Evolutionary conservation across 1,140 invertebrate genomes (phyloP).

Genomic region (Glomeris maerens): DNA sequence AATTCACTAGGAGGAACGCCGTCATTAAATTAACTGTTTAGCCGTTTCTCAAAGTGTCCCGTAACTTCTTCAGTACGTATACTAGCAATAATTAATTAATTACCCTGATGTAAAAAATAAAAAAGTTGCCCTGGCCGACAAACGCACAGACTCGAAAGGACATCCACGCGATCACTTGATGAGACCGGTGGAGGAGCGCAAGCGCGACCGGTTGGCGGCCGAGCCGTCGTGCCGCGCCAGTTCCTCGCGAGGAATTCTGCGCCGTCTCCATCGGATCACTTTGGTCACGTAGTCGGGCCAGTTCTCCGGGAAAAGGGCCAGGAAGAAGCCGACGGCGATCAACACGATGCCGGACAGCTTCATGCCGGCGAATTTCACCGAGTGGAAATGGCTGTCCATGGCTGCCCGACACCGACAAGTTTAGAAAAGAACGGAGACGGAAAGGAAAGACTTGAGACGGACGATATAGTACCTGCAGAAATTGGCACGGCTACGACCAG

Average conservation of each 20-base stretch:
- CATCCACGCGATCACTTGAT: slow-evolving; percentile 46
- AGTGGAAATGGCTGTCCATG: slow-evolving; percentile 69
- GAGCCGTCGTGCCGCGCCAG: slow-evolving; percentile 43
- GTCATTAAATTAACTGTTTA: no score
- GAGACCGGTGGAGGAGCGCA: slow-evolving; percentile 69
- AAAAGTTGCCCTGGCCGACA: no score
- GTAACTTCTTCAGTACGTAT: no score
- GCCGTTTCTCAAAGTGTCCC: no score
- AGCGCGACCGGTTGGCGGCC: slow-evolving; percentile 53
- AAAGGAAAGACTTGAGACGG: background rate
- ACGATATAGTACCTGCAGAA: slow-evolving; percentile 56
- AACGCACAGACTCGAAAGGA: no score
- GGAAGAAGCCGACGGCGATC: slow-evolving; percentile 75
- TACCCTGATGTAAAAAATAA: no score
- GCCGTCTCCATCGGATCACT: slow-evolving; percentile 62
- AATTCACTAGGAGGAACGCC: no score
- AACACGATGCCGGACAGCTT: slow-evolving; percentile 81
- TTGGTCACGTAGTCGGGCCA: slow-evolving; percentile 88
- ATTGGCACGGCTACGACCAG: slow-evolving; percentile 80
- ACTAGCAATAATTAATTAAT: no score
- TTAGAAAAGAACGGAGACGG: slow-evolving; percentile 18
- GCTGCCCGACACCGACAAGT: slow-evolving; percentile 41
- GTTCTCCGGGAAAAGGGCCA: slow-evolving; percentile 87
- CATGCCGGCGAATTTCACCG: slow-evolving; percentile 77
- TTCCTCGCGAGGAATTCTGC: slow-evolving; percentile 24